Conservation (phyloP, 2,797 vertebrate species). For the Pogonophryne albipinna region DNA sequence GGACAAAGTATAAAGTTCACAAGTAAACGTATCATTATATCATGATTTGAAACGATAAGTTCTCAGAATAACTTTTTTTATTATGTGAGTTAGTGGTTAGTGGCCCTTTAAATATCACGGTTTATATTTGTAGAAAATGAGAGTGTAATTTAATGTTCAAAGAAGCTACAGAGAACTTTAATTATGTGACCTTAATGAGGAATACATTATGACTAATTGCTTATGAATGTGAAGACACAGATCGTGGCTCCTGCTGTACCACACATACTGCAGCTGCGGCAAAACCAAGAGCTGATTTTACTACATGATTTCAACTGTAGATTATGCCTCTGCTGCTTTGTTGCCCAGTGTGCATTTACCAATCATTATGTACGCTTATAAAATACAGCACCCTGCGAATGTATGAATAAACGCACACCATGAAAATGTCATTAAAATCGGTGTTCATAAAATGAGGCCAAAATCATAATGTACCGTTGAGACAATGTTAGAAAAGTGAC, state of each 20-base stretch:
- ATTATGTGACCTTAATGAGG: slow-evolving; percentile 85
- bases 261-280: slow-evolving; percentile 55
- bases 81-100: slow-evolving; percentile 81
- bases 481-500: slow-evolving; percentile 54
- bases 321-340: slow-evolving; percentile 22
- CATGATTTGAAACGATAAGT: slow-evolving; percentile 83
- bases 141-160: slow-evolving; percentile 86
- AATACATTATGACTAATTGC: slow-evolving; percentile 87
- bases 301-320: slow-evolving; percentile 16
- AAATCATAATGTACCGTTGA: slow-evolving; percentile 44
- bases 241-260: slow-evolving; percentile 78
- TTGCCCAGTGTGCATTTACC: slow-evolving; percentile 29
- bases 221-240: slow-evolving; percentile 86
- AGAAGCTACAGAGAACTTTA: slow-evolving; percentile 86
- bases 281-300: slow-evolving; percentile 53
- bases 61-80: slow-evolving; percentile 82
- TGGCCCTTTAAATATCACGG: slow-evolving; percentile 83
- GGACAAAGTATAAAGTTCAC: slow-evolving; percentile 77
- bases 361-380: slow-evolving; percentile 33
- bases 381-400: slow-evolving; percentile 22
- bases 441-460: slow-evolving; percentile 49
- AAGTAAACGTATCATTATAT: slow-evolving; percentile 81
- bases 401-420: slow-evolving; percentile 41
- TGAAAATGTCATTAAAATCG: slow-evolving; percentile 55
- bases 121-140: slow-evolving; percentile 84